Conservation (phyloP, 1,140 invertebrate genomes). For the Belonocnema kinseyi region DNA sequence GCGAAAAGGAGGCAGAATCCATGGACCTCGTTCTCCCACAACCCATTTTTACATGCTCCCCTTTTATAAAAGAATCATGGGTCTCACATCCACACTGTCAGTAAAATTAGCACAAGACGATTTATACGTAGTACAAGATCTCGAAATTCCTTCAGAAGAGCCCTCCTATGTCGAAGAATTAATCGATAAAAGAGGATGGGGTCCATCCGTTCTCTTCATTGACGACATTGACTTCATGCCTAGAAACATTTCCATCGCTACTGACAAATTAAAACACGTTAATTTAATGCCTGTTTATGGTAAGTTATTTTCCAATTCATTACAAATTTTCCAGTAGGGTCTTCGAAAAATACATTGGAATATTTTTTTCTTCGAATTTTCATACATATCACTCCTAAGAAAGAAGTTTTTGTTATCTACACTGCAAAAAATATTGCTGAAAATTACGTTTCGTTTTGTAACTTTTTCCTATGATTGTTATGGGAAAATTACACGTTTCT, state of each 20-base stretch:
- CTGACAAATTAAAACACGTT: conserved; percentile 85
- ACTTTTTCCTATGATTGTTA: too few relatives aligned
- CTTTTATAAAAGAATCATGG: conserved; percentile 83
- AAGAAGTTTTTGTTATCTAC: too few relatives aligned
- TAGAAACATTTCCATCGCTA: conserved; percentile 88
- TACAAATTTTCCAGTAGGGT: too few relatives aligned
- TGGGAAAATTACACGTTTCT: too few relatives aligned
- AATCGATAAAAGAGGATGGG: conserved; percentile 92
- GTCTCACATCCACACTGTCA: conserved; percentile 89
- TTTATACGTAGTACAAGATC: conserved; percentile 91
- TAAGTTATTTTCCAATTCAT: conserved; percentile 61
- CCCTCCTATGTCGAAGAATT: conserved; percentile 87
- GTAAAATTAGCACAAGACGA: conserved; percentile 97
- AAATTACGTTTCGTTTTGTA: too few relatives aligned
- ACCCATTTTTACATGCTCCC: conserved; percentile 96
- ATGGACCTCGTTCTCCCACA: conserved; percentile 92
- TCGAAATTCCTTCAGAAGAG: conserved; percentile 92
- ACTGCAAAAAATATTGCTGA: too few relatives aligned
- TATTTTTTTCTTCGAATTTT: too few relatives aligned
- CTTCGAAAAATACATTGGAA: too few relatives aligned
- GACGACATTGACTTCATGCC: conserved; percentile 92
- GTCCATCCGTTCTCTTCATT: conserved; percentile 95
- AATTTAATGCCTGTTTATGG: conserved; percentile 98
- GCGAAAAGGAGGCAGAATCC: conserved; percentile 84
- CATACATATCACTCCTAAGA: too few relatives aligned